Evolutionary conservation across 2,797 vertebrate species (phyloP), one percentile per base, ranked within the genome.

Genomic region (Cyprinodon diabolis): DNA sequence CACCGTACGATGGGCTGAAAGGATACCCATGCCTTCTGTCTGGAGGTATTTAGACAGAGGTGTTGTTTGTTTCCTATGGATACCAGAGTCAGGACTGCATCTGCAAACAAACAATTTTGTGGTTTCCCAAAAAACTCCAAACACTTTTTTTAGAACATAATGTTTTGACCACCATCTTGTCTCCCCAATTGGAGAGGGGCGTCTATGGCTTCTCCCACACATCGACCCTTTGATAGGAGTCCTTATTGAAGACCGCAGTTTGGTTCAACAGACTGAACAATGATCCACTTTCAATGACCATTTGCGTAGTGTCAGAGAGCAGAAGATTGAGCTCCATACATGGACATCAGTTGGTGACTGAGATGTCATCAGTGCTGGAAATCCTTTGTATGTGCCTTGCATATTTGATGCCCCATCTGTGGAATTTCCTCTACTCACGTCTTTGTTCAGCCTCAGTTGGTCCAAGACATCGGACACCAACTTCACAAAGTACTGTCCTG

Each of bases 101-200:
- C 58, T 5, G 3, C 0, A 1, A 30, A 72, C 57, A 72, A n/a
- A 30, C 0, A 4, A 40, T 35, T 25, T n/a, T 63, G 45, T 19
- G 47, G 70, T 23, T 63, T 72, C 13, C 47, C 48, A 60, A 71
- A 71, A 52, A 1, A 21, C 30, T 15, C 17, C 69, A 51, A 71
- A 71, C 12, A 12, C 13, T 30, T 1, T 72, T n/a, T 35, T 60
- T 0, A 62, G 57, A 21, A 37, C 40, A 14, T 56, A 6, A 43
- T 69, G 37, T 21, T 69, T 69, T 19, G 52, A 21, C 54, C 37
- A 68, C 67, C 67, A 68, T 3, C 49, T 6, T 52, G 66, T 68
- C 66, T 68, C 23, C 2, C 66, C 66, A 30, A 68, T 68, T 30
- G 66, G 23, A 51, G 66, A 14, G 17, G 47, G 17, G 47, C 62